Base-by-base conservation (phyloP, 2,797 vertebrate species). In the Alosa sapidissima region DNA sequence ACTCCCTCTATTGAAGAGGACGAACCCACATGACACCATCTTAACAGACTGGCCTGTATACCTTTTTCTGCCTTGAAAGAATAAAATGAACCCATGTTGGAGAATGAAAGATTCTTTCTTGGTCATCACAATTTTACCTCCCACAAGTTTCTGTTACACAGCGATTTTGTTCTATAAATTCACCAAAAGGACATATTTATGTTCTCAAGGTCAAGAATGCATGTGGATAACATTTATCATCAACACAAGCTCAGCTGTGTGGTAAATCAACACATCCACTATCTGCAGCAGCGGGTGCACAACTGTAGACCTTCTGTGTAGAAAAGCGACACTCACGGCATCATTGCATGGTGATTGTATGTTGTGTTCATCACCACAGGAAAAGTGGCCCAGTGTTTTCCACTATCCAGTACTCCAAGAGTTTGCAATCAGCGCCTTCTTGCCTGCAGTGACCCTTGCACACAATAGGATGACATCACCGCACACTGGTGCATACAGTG, bases 381-480 rank as follows among this genome's bases (percentile, higher is more conserved):
- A 41, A 45, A 75, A 41, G 14, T 19, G 14, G 36, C 41, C 28
- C 41, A 5, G 41, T 47, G 21, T 78, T 78, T 78, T 78, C 72
- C 72, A 78, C 41, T 36, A 21, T 78, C 72, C 36, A 78, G 47
- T 78, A 78, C 41, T 47, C 72, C 41, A 45, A 78, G 11, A 75
- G 72, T 16, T 19, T 78, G 72, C 72, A 78, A 47, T 78, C 72
- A 78, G 72, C 16, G 33, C 72, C 72, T 41, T 33, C 14, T 47
- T 45, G 72, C 41, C 36, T 19, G 36, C 41, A 21, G 14, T 78
- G 72, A 78, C 72, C 72, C 41, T 78, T 78, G 9, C 41, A 78
- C 36, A 78, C 72, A 78, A 78, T 78, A n/a, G 72, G 36, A 78
- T 78, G 72, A 78, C 72, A 78, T 78, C 72, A 78, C 41, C 36